A percentile compares a stretch with the other conserved stretches of the same genome.
Evolutionary conservation across 2,113 vertebrate species (phyloP).

Genomic region (Herpetotheres cachinnans): DNA sequence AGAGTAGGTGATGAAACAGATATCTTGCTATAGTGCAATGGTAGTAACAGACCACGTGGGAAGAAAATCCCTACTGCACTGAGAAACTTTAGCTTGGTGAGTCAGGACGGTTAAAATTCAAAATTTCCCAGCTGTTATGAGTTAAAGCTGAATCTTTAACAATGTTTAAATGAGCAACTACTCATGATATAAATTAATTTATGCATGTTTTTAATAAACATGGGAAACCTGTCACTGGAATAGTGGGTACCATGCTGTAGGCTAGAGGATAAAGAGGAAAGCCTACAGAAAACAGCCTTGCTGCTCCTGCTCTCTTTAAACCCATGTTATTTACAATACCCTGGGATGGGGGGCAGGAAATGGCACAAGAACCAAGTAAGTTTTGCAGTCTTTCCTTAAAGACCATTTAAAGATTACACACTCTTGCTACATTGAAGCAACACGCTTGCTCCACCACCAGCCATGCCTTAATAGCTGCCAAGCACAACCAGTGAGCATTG

Average conservation of each 20-base stretch:
- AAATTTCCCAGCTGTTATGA: neutral
- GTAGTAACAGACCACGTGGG: neutral
- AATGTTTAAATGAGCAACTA: neutral
- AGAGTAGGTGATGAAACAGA: neutral
- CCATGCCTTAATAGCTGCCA: neutral
- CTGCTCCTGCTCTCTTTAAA: neutral
- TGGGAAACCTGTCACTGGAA: neutral
- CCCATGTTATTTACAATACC: neutral
- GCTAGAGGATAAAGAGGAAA: neutral
- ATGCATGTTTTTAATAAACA: neutral
- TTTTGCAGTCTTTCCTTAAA: neutral
- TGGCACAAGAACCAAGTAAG: neutral
- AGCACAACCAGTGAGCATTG: neutral
- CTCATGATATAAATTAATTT: neutral
- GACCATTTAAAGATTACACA: neutral
- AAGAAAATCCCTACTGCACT: neutral
- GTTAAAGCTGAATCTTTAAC: neutral
- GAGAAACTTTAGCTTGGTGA: neutral
- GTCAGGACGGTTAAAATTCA: neutral
- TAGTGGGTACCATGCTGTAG: neutral
- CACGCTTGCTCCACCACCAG: fast-evolving
- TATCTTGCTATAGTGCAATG: neutral
- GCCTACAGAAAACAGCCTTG: neutral
- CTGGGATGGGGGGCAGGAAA: fast-evolving
- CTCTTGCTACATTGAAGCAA: neutral